Base-by-base conservation (phyloP, 2,797 vertebrate genomes). In the Pipistrellus nathusii region DNA sequence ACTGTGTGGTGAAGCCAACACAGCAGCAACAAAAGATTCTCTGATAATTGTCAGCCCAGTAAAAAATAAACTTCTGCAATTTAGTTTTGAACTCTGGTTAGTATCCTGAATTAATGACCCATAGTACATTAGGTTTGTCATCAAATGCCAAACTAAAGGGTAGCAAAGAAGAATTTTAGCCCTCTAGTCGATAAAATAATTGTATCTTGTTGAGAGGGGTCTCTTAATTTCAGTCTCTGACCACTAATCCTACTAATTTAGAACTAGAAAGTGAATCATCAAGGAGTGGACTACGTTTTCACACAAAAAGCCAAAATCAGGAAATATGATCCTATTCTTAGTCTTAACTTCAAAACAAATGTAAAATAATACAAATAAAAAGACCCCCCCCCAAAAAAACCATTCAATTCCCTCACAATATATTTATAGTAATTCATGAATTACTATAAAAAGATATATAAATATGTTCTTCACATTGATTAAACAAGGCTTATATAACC, bases 81-180 rank as follows among this genome's bases (percentile, higher is more conserved):
- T 86, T 38, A 30, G 46, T 55, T 90, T 90, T 81, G 53, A 94
- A 46, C 30, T 64, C 55, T 85, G 66, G 35, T 73, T 94, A 46
- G 55, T 46, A 73, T 85, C 55, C 73, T 90, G 23, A 10, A 25
- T 57, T 66, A 81, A 81, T 91, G 51, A 82, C 27, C 83, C 38
- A 69, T n/a, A 41, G 14, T 46, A 81, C 11, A 41, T 81, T 25
- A 81, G 48, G n/a, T 85, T 72, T 80, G 66, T 87, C 51, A 78
- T 75, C 55, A 80, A 53, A 78, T 35, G 21, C 38, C 64, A 57
- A 85, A 80, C 27, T 30, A 32, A 87, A 77, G 6, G 27, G 53
- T n/a, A 71, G 25, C 59, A 32, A 75, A 82, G 20, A 76, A 71
- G 72, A 77, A 89, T 21, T 81, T 76, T 27, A 48, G 57, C 8